Base-by-base conservation (phyloP, 1,140 invertebrate genomes). In the Tetraneura akinire region DNA sequence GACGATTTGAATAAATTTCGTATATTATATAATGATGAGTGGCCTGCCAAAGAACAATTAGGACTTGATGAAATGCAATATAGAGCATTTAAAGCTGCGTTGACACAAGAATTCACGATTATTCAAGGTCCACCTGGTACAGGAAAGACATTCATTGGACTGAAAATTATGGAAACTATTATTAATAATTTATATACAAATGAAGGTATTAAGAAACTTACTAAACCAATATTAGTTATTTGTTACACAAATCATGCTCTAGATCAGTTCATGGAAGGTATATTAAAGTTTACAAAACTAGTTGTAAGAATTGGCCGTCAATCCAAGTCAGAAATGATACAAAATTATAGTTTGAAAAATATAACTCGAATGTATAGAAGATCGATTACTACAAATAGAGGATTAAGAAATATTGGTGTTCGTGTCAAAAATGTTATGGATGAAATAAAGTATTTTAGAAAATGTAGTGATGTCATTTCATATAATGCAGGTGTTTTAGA, bases 231-330 rank as follows among this genome's bases (percentile, higher is more conserved):
- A 78, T 85, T 96, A 3, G 87, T 96, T 14, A 89, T 96, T 26
- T 94, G 93, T 83, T 94, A 91, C 82, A 95, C 93, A 0, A 96
- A 96, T 84, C 93, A 96, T 85, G 94, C 94, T 1, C 84, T 96
- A 3, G 94, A 96, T 87, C 93, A 96, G 84, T 96, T 96, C 86
- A 85, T 96, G n/a, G 90, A 94, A 85, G 92, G 90, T 26, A 87
- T 93, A 13, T 83, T 89, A 9, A 80, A 84, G 21, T 84, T 87
- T 3, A 91, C 89, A 3, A 53, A 86, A 0, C 86, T 88, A 26
- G 86, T 95, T 74, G 86, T 93, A 16, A 88, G 94, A 37, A 88
- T 96, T 81, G 94, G 94, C 6, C 89, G 90, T 6, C 89, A 92
- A 85, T 91, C 90, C 1, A 89, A 90, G 83, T 90, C 87, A 83